Evolutionary conservation across 2,888 invertebrate genomes (phyloP).

Genomic region (Apodemia duryi): DNA sequence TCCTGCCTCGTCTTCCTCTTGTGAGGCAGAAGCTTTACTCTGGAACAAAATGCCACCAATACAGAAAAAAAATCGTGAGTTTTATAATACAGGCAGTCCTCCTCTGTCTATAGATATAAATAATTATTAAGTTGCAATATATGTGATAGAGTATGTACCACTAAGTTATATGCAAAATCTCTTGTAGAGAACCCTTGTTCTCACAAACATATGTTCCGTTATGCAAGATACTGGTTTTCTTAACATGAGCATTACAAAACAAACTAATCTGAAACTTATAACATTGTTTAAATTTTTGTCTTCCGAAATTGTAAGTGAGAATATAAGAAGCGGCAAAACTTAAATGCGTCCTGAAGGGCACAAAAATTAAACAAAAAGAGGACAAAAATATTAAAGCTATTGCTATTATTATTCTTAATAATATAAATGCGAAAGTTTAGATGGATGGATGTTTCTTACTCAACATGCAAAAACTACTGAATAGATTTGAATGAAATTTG

Average conservation of each 20-base stretch:
- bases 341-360: too few species aligned
- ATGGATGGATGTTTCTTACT: too few species aligned
- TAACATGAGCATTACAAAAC: background rate
- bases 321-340: background rate
- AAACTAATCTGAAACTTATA: background rate
- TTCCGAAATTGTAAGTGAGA: background rate
- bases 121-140: background rate
- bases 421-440: too few species aligned
- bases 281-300: background rate
- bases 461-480: too few species aligned
- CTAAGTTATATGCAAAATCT: background rate
- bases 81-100: constrained; percentile 6
- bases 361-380: too few species aligned
- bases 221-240: background rate
- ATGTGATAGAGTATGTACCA: background rate
- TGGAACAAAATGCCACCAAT: constrained; percentile 51
- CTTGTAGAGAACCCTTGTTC: background rate
- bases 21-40: constrained; percentile 52
- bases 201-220: background rate
- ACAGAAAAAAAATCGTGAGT: constrained; percentile 6
- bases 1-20: constrained; percentile 63
- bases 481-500: too few species aligned
- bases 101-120: background rate
- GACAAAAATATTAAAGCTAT: too few species aligned
- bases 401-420: too few species aligned